Percentiles rank a stretch among this genome's conserved stretches.
These are phyloP conservation scores for Dipodomys stephensi DNA, from an alignment of 2,113 vertebrate species.

Conservation along the genomic window DNA sequence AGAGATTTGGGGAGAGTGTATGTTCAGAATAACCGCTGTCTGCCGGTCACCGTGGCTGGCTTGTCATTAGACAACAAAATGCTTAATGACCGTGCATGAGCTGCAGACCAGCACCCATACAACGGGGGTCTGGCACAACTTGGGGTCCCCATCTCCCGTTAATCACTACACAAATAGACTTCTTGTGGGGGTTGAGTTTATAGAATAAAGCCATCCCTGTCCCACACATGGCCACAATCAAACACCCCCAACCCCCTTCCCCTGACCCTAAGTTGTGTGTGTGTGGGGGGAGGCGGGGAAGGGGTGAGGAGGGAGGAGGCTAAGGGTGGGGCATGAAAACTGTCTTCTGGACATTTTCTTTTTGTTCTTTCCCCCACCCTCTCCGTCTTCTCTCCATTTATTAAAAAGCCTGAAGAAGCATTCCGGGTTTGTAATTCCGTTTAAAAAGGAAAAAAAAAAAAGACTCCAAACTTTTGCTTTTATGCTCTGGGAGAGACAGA, in stretches of 20 bases:
- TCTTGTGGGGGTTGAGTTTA: slow-evolving; percentile 81
- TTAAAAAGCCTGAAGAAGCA: slow-evolving; percentile 84
- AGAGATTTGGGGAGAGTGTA: slow-evolving; percentile 73
- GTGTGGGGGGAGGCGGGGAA: neutral
- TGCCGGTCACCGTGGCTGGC: slow-evolving; percentile 57
- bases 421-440: slow-evolving; percentile 77
- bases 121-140: slow-evolving; percentile 79
- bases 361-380: slow-evolving; percentile 41
- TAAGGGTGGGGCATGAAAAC: slow-evolving; percentile 65
- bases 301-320: too few relatives aligned
- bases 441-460: too few relatives aligned
- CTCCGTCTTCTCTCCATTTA: slow-evolving; percentile 76
- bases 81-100: slow-evolving; percentile 69
- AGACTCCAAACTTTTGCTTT: slow-evolving; percentile 82
- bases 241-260: slow-evolving; percentile 64
- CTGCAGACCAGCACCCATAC: slow-evolving; percentile 77
- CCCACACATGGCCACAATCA: slow-evolving; percentile 85
- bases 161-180: slow-evolving; percentile 85
- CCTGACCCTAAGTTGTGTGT: slow-evolving; percentile 49
- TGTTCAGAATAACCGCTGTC: slow-evolving; percentile 77
- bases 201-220: neutral
- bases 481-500: slow-evolving; percentile 80
- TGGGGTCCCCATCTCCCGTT: slow-evolving; percentile 82
- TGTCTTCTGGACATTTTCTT: slow-evolving; percentile 63
- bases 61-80: slow-evolving; percentile 79